Evolutionary conservation across 2,113 vertebrate species (phyloP), one percentile per base, ranked within the genome.

Genomic region (Archilochus colubris): DNA sequence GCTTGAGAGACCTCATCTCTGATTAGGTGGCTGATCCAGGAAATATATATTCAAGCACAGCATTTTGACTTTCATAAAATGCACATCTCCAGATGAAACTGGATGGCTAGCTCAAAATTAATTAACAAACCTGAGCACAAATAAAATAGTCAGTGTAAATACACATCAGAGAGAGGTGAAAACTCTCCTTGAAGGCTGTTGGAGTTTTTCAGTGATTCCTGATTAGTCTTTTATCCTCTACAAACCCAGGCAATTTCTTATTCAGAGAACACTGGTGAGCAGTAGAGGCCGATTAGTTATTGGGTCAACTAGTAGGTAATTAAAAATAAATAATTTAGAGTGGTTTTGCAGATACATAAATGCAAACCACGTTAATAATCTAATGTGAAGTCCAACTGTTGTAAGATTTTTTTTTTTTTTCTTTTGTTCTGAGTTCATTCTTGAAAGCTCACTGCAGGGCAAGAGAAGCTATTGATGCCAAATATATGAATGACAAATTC

Each of bases 221-320:
- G 80, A 74, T 89, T 44, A 95, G 58, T 57, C 95, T 97, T 97
- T 98, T 95, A 94, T 97, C 75, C 95, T 86, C 83, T 74, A 82
- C 53, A 93, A 96, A 97, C 93, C 70, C 87, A 91, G 82, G 62
- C 86, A 91, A 91, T 93, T 97, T 74, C 77, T 96, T 93, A 93
- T 53, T 14, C 38, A 94, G 77, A 93, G 88, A 95, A 85, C 81
- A 33, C 76, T 61, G 88, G 78, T 0, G 0, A 82, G 95, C 70
- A 95, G 89, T 40, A 82, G 66, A 97, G 58, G 46, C 72, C 93
- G 79, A 96, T 97, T 92, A 93, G 82, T 90, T 94, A 94, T 87
- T 93, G 46, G 61, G 38, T 96, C 27, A 91, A 89, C 38, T 77
- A 77, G 53, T 57, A 92, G 74, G 88, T 63, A 85, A 94, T 94